Conservation (phyloP, 2,797 vertebrate species). For the Crotalus adamanteus region DNA sequence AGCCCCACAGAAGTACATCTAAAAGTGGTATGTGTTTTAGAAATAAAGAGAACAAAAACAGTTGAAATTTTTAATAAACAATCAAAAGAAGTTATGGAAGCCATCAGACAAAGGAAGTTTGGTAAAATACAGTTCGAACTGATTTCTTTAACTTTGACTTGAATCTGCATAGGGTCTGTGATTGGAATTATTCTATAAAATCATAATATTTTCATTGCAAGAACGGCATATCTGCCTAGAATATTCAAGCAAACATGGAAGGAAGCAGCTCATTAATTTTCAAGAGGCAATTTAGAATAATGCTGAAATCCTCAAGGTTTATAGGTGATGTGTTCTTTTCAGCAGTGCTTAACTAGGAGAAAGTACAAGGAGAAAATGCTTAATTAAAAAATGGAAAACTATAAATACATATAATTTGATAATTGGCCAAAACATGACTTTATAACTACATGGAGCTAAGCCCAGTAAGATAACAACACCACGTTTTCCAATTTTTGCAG, state of each 20-base stretch:
- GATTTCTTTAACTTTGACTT: background rate
- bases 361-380: background rate
- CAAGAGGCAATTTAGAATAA: slow-evolving; percentile 18
- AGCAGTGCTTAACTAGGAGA: slow-evolving; percentile 11
- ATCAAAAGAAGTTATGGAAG: background rate
- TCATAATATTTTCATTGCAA: background rate
- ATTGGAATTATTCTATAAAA: background rate
- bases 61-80: background rate
- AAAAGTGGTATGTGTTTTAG: background rate
- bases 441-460: background rate
- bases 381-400: slow-evolving; percentile 14
- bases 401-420: slow-evolving; percentile 2
- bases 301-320: background rate
- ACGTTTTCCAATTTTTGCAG: background rate
- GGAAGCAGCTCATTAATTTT: background rate
- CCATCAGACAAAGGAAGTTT: background rate
- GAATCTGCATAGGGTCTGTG: background rate
- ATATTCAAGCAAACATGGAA: slow-evolving; percentile 9
- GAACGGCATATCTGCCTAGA: background rate
- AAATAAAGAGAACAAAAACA: background rate
- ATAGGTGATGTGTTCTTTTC: background rate
- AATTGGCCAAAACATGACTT: background rate
- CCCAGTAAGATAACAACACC: rapidly evolving
- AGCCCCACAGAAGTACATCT: background rate
- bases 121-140: background rate